Evolutionary conservation across 2,113 vertebrate species (phyloP), one percentile per base, ranked within the genome.

Genomic region (Catharus bicknelli): DNA sequence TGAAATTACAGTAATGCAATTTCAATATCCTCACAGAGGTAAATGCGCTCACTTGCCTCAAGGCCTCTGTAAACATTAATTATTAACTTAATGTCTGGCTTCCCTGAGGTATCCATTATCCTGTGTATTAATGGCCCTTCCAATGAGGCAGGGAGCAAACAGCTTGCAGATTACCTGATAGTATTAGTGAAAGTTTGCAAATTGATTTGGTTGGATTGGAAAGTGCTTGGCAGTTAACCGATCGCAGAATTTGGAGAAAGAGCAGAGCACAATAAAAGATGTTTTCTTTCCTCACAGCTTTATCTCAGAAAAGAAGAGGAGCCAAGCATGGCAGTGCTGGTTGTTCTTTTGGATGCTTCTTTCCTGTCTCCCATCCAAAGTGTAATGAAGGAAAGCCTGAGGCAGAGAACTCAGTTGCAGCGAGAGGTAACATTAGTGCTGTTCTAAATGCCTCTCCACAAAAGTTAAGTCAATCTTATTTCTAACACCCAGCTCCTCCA

Each of bases 21-120:
- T 90, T 93, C 84, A 84, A n/a, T 58, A 61, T 81, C 86, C 85
- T 93, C 96, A 70, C 54, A 81, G 92, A 97, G 92, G 94, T 93
- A 97, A 96, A 97, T 91, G 93, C 17, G 3, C 68, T 95, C 93
- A 78, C 86, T 94, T 90, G 97, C 96, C 96, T 88, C 82, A 89
- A 96, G 94, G 94, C 93, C 92, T 88, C 22, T 50, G 86, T 95
- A 96, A 96, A 97, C 97, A 97, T 97, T 96, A 97, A 98, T 97
- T 97, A 97, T 95, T 94, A 95, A 51, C 27, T 86, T 96, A 95
- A 94, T 95, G 94, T 93, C 95, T 94, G 90, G 87, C 92, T 97
- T 86, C 94, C 95, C 90, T 81, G 68, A 95, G 96, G 88, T 95
- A 94, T 96, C 95, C 90, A 76, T 97, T 97, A 96, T 77, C 85